A percentile compares a stretch with the other conserved stretches of the same genome.
Evolutionary conservation across 2,888 invertebrate species (phyloP).

Genomic region (Barypeithes pellucidus): DNA sequence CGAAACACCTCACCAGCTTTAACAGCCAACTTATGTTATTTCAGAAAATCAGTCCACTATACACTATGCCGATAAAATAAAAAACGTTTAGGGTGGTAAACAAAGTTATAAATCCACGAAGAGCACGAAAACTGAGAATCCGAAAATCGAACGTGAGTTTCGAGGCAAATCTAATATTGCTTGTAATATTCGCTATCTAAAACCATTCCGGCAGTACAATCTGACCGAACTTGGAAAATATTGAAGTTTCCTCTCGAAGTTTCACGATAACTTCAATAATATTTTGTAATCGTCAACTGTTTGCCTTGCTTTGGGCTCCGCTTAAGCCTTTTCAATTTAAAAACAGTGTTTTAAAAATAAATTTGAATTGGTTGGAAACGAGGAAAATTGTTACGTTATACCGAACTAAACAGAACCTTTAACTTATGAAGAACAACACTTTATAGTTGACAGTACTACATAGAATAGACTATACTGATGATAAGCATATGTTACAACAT

Average conservation of each 20-base stretch:
- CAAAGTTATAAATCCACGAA: neutral
- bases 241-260: neutral
- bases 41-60: neutral
- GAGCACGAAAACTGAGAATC: neutral
- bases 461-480: no score
- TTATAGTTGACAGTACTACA: no score
- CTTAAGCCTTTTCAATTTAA: no score
- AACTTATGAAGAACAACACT: no score
- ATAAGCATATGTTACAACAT: no score
- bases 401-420: no score
- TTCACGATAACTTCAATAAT: neutral
- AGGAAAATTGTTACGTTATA: no score
- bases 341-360: no score
- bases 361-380: no score
- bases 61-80: neutral
- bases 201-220: neutral
- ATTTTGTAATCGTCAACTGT: neutral
- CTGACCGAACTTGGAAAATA: slow-evolving; percentile 1
- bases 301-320: no score
- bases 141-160: slow-evolving; percentile 5
- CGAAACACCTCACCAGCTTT: neutral
- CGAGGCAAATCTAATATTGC: slow-evolving; percentile 9
- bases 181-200: neutral
- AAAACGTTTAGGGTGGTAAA: neutral
- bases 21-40: neutral